Conservation (phyloP, 2,888 invertebrate species). For the Phortica okadai region DNA sequence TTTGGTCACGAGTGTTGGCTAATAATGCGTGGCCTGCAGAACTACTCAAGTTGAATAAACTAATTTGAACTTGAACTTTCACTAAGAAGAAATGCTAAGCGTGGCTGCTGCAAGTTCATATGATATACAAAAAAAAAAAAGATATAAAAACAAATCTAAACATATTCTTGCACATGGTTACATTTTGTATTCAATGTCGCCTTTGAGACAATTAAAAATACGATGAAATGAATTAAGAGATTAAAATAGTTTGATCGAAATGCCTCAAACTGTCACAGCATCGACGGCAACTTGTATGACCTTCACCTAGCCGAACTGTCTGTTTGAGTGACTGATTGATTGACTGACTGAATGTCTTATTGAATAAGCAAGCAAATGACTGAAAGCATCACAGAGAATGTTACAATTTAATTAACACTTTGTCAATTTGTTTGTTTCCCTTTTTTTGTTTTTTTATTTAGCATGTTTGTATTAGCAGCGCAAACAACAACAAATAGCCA, state of each 20-base stretch:
- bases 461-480: conserved; percentile 7
- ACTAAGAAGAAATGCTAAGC: neutral
- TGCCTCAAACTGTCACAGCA: conserved; percentile 3
- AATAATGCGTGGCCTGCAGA: neutral
- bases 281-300: neutral
- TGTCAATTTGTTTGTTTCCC: neutral
- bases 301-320: neutral
- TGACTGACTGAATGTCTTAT: neutral
- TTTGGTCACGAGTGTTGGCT: neutral
- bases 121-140: neutral
- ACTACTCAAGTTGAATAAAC: conserved; percentile 24
- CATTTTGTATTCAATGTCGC: neutral
- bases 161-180: too few species aligned
- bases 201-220: neutral
- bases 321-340: neutral
- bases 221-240: neutral
- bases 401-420: conserved; percentile 31
- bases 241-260: neutral
- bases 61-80: conserved; percentile 20
- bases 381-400: neutral
- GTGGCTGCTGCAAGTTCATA: neutral
- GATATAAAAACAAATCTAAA: neutral
- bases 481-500: neutral
- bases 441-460: neutral
- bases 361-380: neutral